phyloP scores from a whole-genome alignment of 2,888 invertebrate genomes.

The Phyllotreta cruciferae region DNA sequence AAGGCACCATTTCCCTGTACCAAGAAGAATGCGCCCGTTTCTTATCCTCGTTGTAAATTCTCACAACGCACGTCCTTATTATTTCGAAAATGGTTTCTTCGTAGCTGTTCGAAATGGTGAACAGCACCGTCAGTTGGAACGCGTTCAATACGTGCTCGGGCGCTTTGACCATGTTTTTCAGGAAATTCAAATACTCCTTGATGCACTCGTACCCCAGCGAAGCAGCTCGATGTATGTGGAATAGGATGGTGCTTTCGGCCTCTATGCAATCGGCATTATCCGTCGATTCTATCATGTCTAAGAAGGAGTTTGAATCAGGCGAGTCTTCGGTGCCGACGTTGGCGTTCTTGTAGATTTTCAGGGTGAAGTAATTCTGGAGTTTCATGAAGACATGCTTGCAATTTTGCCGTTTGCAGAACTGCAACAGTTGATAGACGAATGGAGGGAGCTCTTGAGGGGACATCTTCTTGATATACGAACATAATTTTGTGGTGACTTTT shows the following conservation, averaged over 20 bases:
- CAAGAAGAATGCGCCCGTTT: conserved; percentile 61
- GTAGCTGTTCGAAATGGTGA: conserved; percentile 62
- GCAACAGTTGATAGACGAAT: conserved; percentile 72
- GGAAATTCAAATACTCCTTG: conserved; percentile 59
- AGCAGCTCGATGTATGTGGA: conserved; percentile 64
- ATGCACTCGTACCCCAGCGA: conserved; percentile 59
- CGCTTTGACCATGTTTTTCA: conserved; percentile 63
- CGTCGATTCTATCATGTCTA: conserved; percentile 58
- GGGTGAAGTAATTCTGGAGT: conserved; percentile 56
- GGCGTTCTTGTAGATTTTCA: conserved; percentile 50
- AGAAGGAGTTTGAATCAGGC: conserved; percentile 48
- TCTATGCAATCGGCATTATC: conserved; percentile 64
- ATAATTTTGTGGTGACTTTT: conserved; percentile 69
- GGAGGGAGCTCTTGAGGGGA: conserved; percentile 71
- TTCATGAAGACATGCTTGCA: conserved; percentile 52
- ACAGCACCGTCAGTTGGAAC: conserved; percentile 68
- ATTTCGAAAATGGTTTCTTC: conserved; percentile 61
- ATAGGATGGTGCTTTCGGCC: conserved; percentile 68
- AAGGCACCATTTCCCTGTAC: conserved; percentile 62
- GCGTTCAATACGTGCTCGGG: conserved; percentile 70
- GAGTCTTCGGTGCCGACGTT: conserved; percentile 40
- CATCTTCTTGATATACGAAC: conserved; percentile 65
- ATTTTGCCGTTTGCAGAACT: conserved; percentile 62
- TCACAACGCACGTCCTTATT: conserved; percentile 52
- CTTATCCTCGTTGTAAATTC: conserved; percentile 53